Conservation (phyloP, 2,797 vertebrate species). For the Lepus oiostolus region DNA sequence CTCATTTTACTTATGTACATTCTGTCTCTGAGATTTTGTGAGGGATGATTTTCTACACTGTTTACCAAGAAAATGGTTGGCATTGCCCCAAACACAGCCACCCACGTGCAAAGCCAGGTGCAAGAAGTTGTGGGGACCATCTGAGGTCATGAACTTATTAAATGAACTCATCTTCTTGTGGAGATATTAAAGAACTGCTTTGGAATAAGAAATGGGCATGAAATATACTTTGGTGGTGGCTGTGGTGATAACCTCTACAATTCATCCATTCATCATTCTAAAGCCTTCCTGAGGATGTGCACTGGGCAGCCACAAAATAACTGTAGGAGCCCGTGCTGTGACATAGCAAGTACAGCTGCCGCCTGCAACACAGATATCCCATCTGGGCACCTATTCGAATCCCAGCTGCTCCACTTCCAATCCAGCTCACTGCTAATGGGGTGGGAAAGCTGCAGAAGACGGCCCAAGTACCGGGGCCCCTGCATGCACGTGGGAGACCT, state of each 20-base stretch:
- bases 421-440: too few relatives aligned
- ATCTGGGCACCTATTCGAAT: too few relatives aligned
- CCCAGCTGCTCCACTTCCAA: too few relatives aligned
- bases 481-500: too few relatives aligned
- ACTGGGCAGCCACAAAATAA: not conserved
- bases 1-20: conserved; percentile 39
- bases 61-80: not conserved
- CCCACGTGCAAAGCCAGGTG: not conserved
- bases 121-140: not conserved
- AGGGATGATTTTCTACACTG: not conserved
- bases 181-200: not conserved
- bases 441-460: too few relatives aligned
- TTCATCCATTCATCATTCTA: not conserved
- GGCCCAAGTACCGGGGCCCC: too few relatives aligned
- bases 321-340: too few relatives aligned
- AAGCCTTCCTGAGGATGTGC: not conserved
- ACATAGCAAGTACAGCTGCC: too few relatives aligned
- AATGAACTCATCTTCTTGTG: not conserved
- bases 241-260: not conserved
- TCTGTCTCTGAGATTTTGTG: not conserved
- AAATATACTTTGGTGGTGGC: not conserved
- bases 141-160: not conserved
- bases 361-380: too few relatives aligned
- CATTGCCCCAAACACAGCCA: not conserved
- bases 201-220: not conserved